Evolutionary conservation across 2,888 invertebrate genomes (phyloP).

Genomic region (Malachius bipustulatus): DNA sequence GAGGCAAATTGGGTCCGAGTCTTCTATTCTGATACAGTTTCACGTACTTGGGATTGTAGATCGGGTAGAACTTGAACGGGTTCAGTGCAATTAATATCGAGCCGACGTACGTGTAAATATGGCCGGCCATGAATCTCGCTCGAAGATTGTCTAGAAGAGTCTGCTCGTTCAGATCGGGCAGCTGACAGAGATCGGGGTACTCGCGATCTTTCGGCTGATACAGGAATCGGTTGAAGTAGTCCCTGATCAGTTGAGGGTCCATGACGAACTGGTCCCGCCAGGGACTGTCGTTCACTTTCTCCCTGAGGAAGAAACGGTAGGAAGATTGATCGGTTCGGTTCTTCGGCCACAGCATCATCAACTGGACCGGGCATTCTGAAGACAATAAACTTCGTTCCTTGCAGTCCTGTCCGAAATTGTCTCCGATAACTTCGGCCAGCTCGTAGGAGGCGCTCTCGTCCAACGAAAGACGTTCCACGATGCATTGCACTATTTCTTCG

Average conservation of each 20-base stretch:
- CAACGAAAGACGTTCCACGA: constrained; percentile 60
- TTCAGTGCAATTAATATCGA: constrained; percentile 92
- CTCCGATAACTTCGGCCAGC: constrained; percentile 78
- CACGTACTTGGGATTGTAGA: constrained; percentile 96
- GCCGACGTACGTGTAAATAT: constrained; percentile 94
- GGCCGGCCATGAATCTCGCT: constrained; percentile 78
- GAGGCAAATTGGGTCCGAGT: constrained; percentile 82
- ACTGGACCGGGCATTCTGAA: constrained; percentile 67
- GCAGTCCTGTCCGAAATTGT: constrained; percentile 78
- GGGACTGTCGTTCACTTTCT: constrained; percentile 71
- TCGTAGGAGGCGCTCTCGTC: constrained; percentile 59
- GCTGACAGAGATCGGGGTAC: constrained; percentile 89
- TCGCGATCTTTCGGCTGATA: constrained; percentile 88
- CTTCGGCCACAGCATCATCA: constrained; percentile 74
- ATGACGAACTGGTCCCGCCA: constrained; percentile 83
- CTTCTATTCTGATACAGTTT: constrained; percentile 88
- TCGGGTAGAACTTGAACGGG: constrained; percentile 90
- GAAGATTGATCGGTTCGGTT: constrained; percentile 43
- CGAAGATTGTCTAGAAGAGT: constrained; percentile 83
- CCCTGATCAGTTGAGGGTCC: constrained; percentile 84
- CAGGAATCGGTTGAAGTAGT: constrained; percentile 82
- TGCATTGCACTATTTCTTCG: constrained; percentile 82
- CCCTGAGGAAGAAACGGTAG: constrained; percentile 73
- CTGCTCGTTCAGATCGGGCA: constrained; percentile 90
- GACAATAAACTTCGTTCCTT: constrained; percentile 81